These are phyloP conservation scores for Sternotherus odoratus DNA, from an alignment of 2,797 vertebrate genomes.

Conservation along the genomic window DNA sequence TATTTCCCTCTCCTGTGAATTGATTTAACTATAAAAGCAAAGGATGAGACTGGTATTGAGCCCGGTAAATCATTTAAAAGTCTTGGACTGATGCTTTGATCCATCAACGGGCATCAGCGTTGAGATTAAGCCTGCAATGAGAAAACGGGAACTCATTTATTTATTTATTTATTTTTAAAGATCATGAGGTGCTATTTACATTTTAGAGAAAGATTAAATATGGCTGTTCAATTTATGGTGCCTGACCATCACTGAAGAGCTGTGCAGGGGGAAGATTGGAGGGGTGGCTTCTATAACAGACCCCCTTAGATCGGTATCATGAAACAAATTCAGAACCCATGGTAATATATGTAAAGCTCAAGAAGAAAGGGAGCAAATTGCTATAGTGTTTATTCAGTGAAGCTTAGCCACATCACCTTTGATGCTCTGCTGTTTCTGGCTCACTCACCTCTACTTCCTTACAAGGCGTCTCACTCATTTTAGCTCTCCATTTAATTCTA, in stretches of 20 bases:
- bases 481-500: constrained; percentile 1
- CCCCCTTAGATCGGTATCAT: neutral
- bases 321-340: neutral
- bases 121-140: constrained; percentile 32
- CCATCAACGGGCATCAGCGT: constrained; percentile 31
- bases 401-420: constrained; percentile 11
- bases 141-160: neutral
- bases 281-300: neutral
- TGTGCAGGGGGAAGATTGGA: neutral
- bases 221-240: constrained; percentile 39
- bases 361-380: constrained; percentile 49
- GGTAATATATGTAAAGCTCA: constrained; percentile 52
- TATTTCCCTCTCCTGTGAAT: constrained; percentile 57
- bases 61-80: constrained; percentile 56
- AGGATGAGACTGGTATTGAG: constrained; percentile 60
- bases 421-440: neutral
- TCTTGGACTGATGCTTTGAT: constrained; percentile 18
- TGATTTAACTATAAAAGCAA: constrained; percentile 72
- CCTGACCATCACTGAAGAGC: neutral
- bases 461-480: neutral
- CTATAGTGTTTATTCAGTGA: constrained; percentile 50
- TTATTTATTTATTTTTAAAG: neutral
- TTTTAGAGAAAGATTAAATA: constrained; percentile 44
- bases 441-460: neutral
- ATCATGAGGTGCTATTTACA: constrained; percentile 2